Percentiles rank a stretch among this genome's conserved stretches.
Conservation (phyloP, 2,797 vertebrate genomes). For the Falco cherrug region DNA sequence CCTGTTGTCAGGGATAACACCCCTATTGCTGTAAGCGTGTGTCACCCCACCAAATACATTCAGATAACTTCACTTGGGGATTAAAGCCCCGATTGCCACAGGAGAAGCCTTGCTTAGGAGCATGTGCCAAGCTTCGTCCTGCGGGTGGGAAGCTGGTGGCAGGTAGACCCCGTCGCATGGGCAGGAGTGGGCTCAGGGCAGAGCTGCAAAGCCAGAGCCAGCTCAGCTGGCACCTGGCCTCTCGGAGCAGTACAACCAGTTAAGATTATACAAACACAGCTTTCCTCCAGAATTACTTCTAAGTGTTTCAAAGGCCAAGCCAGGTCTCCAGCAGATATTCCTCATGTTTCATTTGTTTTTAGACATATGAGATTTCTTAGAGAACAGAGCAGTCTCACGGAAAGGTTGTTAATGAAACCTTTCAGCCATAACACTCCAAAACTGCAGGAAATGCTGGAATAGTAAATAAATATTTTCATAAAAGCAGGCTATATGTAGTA, state of each 20-base stretch:
- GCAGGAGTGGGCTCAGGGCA: background rate
- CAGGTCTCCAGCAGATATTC: background rate
- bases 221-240: background rate
- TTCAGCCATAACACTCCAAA: background rate
- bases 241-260: background rate
- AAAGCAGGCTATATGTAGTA: background rate
- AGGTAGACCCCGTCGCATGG: accelerated
- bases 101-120: background rate
- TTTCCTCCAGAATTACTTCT: background rate
- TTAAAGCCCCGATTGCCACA: background rate
- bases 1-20: background rate
- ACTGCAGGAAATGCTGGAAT: background rate
- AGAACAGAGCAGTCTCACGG: background rate
- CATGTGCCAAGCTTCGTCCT: background rate
- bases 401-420: background rate
- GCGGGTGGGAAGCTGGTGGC: background rate
- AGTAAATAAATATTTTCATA: background rate
- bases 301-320: background rate
- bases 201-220: background rate
- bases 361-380: background rate
- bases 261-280: background rate
- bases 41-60: background rate
- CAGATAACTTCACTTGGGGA: background rate
- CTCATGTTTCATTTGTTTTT: background rate
- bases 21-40: background rate